Conservation (phyloP, 2,888 invertebrate genomes). For the Sceliomorpha sp. region DNA sequence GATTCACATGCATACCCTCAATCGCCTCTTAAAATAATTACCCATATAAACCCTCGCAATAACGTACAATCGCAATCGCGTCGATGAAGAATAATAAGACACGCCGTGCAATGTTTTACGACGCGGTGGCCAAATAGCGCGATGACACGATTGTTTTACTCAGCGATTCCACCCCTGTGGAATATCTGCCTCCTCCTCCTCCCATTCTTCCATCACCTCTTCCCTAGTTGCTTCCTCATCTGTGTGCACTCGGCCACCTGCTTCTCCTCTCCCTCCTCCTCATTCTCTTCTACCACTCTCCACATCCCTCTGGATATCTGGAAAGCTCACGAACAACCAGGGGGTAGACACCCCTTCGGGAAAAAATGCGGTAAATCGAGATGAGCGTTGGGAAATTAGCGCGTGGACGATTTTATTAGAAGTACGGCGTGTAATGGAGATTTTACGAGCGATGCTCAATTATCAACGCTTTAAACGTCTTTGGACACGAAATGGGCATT, state of each 20-base stretch:
- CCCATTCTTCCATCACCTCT: constrained; percentile 68
- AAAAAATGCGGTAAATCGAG: constrained; percentile 71
- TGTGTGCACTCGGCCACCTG: constrained; percentile 19
- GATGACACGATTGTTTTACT: constrained; percentile 70
- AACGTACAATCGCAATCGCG: constrained; percentile 7
- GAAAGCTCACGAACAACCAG: constrained; percentile 46
- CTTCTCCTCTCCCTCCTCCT: constrained; percentile 17
- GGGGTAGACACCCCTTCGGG: constrained; percentile 56
- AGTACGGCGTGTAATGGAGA: constrained; percentile 68
- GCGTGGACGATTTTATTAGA: constrained; percentile 73
- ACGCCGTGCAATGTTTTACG: constrained; percentile 46
- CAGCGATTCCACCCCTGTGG: constrained; percentile 59
- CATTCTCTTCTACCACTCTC: constrained; percentile 34
- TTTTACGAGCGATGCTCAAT: constrained; percentile 71
- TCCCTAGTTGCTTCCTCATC: constrained; percentile 9
- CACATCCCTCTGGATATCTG: constrained; percentile 27
- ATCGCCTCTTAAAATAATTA: too few relatives aligned
- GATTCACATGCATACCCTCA: too few relatives aligned
- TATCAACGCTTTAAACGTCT: constrained; percentile 66
- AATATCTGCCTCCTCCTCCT: constrained; percentile 58
- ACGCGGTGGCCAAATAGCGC: constrained; percentile 59
- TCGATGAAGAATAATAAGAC: constrained; percentile 48
- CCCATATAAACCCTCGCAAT: constrained; percentile 17
- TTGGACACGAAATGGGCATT: constrained; percentile 21
- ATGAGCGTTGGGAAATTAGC: constrained; percentile 70